Evolutionary conservation across 2,113 vertebrate genomes (phyloP), one percentile per base, ranked within the genome.

Genomic region (Centropus bengalensis): DNA sequence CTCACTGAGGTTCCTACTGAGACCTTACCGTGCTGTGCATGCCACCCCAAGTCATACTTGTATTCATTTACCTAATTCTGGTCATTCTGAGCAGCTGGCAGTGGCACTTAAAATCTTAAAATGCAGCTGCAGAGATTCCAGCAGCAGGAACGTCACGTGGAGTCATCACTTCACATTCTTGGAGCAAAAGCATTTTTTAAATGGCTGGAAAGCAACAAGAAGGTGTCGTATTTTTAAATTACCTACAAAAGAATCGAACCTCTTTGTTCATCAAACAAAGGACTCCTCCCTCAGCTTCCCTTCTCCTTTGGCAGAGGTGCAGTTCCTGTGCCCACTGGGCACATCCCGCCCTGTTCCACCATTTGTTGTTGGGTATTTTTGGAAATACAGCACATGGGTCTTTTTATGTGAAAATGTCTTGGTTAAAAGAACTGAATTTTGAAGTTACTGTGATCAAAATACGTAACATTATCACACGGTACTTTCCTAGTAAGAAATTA

Each of bases 151-250:
- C 63, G 42, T 64, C 86, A 55, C 1, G 24, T 81, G 64, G 28
- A 49, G 44, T 69, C 52, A 45, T 68, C 8, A 4, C 14, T 81
- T 71, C 47, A 36, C 71, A 62, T 93, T 36, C 30, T 93, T 66
- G 33, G 64, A 74, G 71, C 77, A 58, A 10, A 49, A 86, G 8
- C 36, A 74, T 89, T 94, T 90, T 66, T 10, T 70, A 92, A 92
- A 74, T 55, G 64, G 69, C 19, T 82, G 51, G 64, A 51, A 82
- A 49, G 51, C 56, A 40, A 33, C 44, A 52, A 59, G 49, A 63
- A 76, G 26, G 64, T 82, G 47, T 38, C 24, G n/a, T 27, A 23
- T 86, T 93, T 95, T 94, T 82, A 85, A 83, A 76, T 75, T n/a
- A n/a, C 32, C 51, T 91, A 12, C 68, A 32, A 59, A 56, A 69